These are phyloP conservation scores for Aplysia californica DNA, from an alignment of 1,140 invertebrate genomes.

Conservation along the genomic window DNA sequence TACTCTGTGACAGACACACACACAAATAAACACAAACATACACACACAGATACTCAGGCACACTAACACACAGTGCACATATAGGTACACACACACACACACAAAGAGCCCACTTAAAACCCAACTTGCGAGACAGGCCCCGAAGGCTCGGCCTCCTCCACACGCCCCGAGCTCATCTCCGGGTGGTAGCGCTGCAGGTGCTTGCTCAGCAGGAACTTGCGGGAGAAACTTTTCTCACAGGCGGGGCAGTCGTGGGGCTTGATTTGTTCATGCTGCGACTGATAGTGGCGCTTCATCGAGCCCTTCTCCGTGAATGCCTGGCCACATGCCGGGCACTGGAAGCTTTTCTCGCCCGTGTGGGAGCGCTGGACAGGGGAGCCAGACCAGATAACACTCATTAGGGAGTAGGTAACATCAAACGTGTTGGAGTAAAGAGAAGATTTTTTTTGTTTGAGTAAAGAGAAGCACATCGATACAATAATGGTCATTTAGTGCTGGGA, in stretches of 20 bases:
- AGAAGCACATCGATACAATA: too few relatives aligned
- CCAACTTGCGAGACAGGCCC: too few relatives aligned
- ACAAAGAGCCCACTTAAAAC: too few relatives aligned
- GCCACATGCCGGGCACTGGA: slow-evolving; percentile 3
- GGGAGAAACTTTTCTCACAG: not conserved
- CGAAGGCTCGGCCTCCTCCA: too few relatives aligned
- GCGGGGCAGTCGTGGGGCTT: not conserved
- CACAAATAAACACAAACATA: too few relatives aligned
- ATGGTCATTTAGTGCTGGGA: too few relatives aligned
- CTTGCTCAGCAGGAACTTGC: slow-evolving; percentile 8
- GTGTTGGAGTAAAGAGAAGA: not conserved
- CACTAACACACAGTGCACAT: too few relatives aligned
- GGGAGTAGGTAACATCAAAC: not conserved
- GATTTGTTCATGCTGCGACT: slow-evolving; percentile 11
- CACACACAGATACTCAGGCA: too few relatives aligned
- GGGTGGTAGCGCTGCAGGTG: slow-evolving; percentile 8
- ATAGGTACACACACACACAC: too few relatives aligned
- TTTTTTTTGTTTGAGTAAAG: too few relatives aligned
- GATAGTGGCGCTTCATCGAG: slow-evolving; percentile 19
- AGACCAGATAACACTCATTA: not conserved
- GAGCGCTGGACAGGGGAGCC: not conserved
- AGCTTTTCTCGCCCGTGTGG: slow-evolving; percentile 5
- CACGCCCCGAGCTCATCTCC: not conserved
- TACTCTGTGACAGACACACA: too few relatives aligned
- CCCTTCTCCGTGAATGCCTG: slow-evolving; percentile 24